Evolutionary conservation across 2,113 vertebrate species (phyloP).

Genomic region (Sphyrna mokarran): DNA sequence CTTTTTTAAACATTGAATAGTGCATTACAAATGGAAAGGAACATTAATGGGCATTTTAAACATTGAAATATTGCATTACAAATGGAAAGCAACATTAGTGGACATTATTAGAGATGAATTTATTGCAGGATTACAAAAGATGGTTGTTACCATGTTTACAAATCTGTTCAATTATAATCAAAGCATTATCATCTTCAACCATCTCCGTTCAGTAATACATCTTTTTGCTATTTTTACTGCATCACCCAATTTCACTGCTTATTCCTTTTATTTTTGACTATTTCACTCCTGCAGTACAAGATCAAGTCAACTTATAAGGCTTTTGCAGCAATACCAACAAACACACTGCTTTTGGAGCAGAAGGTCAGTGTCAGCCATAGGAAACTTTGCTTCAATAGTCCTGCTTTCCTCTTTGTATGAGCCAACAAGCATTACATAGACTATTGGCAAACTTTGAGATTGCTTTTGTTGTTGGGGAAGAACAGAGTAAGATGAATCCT

Average conservation of each 20-base stretch:
- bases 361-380: slow-evolving; percentile 73
- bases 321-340: slow-evolving; percentile 92
- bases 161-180: slow-evolving; percentile 28
- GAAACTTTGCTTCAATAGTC: neutral
- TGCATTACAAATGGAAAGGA: neutral
- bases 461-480: neutral
- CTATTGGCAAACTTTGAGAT: neutral
- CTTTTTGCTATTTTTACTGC: slow-evolving; percentile 34
- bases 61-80: neutral
- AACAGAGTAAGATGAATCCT: neutral
- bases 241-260: slow-evolving; percentile 50
- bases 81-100: neutral
- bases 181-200: neutral
- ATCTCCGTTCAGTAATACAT: neutral
- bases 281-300: slow-evolving; percentile 62
- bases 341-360: slow-evolving; percentile 88
- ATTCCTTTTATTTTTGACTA: slow-evolving; percentile 48
- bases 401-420: neutral
- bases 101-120: neutral
- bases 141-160: slow-evolving; percentile 40
- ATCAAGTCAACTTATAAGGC: slow-evolving; percentile 89
- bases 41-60: neutral
- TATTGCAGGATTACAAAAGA: neutral
- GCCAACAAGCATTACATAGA: neutral
- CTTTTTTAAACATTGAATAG: neutral